Evolutionary conservation across 1,140 invertebrate genomes (phyloP).

Genomic region (Hylyphantes graminicola): DNA sequence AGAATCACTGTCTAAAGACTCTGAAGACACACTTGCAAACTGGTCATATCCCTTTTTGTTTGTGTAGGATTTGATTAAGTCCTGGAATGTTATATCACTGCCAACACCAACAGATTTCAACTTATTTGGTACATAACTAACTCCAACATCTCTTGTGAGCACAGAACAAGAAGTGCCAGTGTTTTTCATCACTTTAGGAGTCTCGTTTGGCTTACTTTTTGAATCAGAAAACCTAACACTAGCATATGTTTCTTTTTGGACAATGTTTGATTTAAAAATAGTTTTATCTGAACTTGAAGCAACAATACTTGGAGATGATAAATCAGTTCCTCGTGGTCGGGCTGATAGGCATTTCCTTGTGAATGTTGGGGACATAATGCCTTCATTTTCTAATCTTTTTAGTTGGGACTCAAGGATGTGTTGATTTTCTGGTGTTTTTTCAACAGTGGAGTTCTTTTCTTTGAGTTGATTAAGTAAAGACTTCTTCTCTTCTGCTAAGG

Average conservation of each 20-base stretch:
- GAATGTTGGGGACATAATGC: constrained; percentile 57
- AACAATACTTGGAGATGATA: constrained; percentile 33
- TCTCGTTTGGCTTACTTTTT: not conserved
- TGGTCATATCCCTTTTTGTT: constrained; percentile 13
- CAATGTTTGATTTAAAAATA: constrained; percentile 13
- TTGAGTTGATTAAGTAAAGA: constrained; percentile 74
- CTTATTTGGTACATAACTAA: constrained; percentile 71
- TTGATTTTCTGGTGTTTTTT: not conserved
- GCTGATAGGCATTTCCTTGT: constrained; percentile 58
- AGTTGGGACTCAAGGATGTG: constrained; percentile 56
- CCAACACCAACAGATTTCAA: constrained; percentile 65
- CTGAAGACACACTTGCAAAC: constrained; percentile 44
- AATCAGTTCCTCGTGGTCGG: not conserved
- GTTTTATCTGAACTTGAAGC: constrained; percentile 41
- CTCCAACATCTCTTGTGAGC: constrained; percentile 76
- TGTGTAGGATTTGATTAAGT: constrained; percentile 24
- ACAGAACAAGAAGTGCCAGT: constrained; percentile 77
- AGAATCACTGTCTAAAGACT: constrained; percentile 52
- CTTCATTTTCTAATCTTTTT: constrained; percentile 59
- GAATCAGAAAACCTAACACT: constrained; percentile 7
- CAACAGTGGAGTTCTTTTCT: constrained; percentile 37
- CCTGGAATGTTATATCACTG: constrained; percentile 5
- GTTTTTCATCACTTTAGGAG: constrained; percentile 68
- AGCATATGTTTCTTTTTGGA: constrained; percentile 43
- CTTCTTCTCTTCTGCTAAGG: constrained; percentile 80